These are phyloP conservation scores for Pachypsylla venusta DNA, from an alignment of 1,140 invertebrate genomes.

Conservation along the genomic window DNA sequence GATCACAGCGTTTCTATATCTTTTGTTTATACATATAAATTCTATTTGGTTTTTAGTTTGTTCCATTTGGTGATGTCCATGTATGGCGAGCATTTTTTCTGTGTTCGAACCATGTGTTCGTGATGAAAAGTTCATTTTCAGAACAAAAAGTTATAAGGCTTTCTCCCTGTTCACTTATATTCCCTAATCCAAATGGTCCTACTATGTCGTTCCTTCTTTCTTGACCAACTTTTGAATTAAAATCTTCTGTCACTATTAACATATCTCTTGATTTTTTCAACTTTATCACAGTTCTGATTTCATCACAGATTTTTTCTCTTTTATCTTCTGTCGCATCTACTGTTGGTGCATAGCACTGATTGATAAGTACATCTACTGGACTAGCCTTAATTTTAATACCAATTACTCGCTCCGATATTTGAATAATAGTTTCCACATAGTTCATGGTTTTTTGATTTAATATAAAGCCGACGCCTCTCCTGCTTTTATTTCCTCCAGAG, in stretches of 20 bases:
- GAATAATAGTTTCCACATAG: too few species aligned
- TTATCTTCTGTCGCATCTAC: too few species aligned
- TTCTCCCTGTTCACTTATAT: not conserved
- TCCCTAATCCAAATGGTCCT: not conserved
- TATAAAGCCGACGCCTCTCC: too few species aligned
- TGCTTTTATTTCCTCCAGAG: too few species aligned
- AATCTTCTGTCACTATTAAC: conserved; percentile 6
- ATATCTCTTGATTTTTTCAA: not conserved
- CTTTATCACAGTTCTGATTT: too few species aligned
- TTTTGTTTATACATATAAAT: not conserved
- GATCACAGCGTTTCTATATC: not conserved
- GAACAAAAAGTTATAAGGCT: not conserved
- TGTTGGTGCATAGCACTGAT: too few species aligned
- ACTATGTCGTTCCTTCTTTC: not conserved
- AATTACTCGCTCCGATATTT: too few species aligned
- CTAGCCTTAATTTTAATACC: too few species aligned
- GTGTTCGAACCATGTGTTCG: not conserved
- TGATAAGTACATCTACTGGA: too few species aligned
- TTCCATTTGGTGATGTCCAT: not conserved
- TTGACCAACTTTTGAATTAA: conserved; percentile 11
- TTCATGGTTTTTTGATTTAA: too few species aligned
- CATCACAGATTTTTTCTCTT: too few species aligned
- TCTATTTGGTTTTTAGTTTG: not conserved
- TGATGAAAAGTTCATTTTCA: not conserved
- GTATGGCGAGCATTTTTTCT: not conserved